These are phyloP conservation scores for Acanthosoma haemorrhoidale DNA, from an alignment of 2,888 invertebrate genomes.

Conservation along the genomic window DNA sequence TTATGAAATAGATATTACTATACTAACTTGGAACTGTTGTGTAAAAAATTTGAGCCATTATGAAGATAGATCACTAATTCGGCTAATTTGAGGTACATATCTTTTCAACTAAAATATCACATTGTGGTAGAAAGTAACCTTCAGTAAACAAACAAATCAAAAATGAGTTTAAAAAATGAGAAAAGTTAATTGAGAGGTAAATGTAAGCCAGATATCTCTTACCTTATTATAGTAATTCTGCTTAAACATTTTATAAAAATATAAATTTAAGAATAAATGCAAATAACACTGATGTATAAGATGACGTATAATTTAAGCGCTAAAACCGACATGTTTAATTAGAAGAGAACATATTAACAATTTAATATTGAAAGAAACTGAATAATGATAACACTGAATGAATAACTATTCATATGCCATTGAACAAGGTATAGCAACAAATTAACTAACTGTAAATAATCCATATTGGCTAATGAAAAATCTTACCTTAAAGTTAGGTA, in stretches of 20 bases:
- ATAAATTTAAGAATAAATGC: constrained; percentile 19
- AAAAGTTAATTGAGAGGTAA: not conserved
- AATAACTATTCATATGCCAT: too few relatives aligned
- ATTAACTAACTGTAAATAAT: not conserved
- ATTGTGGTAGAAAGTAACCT: constrained; percentile 14
- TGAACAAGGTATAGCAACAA: not conserved
- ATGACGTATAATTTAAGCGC: not conserved
- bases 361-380: too few relatives aligned
- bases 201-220: not conserved
- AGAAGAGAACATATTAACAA: not conserved
- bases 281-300: constrained; percentile 17
- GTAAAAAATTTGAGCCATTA: constrained; percentile 37
- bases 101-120: constrained; percentile 22
- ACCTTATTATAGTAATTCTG: constrained; percentile 1
- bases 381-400: too few relatives aligned
- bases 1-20: not conserved
- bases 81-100: constrained; percentile 26
- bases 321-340: not conserved
- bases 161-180: not conserved
- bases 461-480: not conserved
- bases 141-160: not conserved
- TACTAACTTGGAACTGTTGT: constrained; percentile 31
- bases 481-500: constrained; percentile 9
- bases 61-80: constrained; percentile 28
- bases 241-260: constrained; percentile 22